Percentiles rank a stretch among this genome's conserved stretches.
Conservation (phyloP, 2,888 invertebrate species). For the Scrobipalpa costella region DNA sequence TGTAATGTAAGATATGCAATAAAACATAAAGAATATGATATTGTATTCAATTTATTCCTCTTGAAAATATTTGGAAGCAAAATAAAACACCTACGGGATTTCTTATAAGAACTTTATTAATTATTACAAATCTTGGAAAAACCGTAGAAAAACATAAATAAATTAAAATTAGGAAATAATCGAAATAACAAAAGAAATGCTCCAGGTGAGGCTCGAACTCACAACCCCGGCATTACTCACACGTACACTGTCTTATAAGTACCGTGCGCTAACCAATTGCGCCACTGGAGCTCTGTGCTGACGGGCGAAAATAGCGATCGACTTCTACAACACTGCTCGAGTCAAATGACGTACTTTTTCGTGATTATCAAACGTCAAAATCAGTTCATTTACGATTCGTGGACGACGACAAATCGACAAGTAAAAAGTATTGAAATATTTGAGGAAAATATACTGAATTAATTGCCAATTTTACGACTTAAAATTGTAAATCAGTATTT, state of each 20-base stretch:
- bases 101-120: not conserved
- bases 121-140: not conserved
- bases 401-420: conserved; percentile 36
- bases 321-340: conserved; percentile 42
- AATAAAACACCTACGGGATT: not conserved
- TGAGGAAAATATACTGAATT: conserved; percentile 22
- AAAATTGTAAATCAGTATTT: conserved; percentile 17
- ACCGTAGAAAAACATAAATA: not conserved
- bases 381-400: conserved; percentile 39
- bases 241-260: conserved; percentile 98
- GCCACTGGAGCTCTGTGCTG: conserved; percentile 93
- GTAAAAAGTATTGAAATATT: conserved; percentile 30
- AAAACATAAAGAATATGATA: not conserved
- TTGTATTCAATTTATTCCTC: not conserved
- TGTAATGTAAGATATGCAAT: not conserved
- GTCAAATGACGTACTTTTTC: conserved; percentile 63
- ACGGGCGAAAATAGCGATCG: conserved; percentile 48
- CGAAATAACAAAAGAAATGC: conserved; percentile 80
- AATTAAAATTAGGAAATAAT: not conserved
- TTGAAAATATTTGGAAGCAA: not conserved
- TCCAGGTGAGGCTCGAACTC: conserved; percentile 99
- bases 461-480: conserved; percentile 16
- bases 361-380: conserved; percentile 55
- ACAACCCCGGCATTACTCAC: conserved; percentile 99
- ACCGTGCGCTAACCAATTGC: conserved; percentile 99